phyloP scores from a whole-genome alignment of 1,140 invertebrate species.

The Brachionus paranguensis region DNA sequence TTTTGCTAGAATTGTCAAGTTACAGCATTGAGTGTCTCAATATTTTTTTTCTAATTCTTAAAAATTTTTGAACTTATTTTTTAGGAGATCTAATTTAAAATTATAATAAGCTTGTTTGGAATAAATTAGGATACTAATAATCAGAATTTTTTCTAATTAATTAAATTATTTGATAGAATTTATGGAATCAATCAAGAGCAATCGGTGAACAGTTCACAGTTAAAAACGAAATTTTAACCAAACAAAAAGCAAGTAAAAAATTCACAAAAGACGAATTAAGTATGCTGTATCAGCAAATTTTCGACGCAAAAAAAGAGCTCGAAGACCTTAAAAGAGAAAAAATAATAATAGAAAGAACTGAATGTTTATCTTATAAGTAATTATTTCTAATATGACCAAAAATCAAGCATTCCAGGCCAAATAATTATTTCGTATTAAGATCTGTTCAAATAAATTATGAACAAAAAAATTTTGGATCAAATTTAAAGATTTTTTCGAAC shows the following conservation, averaged over 20 bases:
- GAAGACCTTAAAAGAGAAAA: conserved; percentile 7
- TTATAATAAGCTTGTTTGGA: neutral
- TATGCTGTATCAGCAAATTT: neutral
- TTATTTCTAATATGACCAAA: neutral
- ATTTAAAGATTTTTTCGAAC: too few relatives aligned
- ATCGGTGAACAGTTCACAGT: neutral
- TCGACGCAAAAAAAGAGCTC: conserved; percentile 18
- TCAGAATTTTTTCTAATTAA: neutral
- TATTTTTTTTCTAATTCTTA: too few relatives aligned
- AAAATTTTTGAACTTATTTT: too few relatives aligned
- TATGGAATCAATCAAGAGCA: neutral
- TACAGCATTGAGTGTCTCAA: too few relatives aligned
- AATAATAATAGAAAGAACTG: neutral
- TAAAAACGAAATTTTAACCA: neutral
- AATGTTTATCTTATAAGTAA: neutral
- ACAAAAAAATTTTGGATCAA: too few relatives aligned
- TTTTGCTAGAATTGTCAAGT: too few relatives aligned
- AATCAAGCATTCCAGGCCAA: neutral
- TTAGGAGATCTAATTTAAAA: too few relatives aligned
- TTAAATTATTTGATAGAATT: neutral
- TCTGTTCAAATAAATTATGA: too few relatives aligned
- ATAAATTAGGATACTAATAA: neutral
- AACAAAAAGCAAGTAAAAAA: neutral
- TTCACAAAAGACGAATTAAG: neutral
- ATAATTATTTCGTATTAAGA: too few relatives aligned